Conservation (phyloP, 2,113 vertebrate genomes). For the Tupaia chinensis region DNA sequence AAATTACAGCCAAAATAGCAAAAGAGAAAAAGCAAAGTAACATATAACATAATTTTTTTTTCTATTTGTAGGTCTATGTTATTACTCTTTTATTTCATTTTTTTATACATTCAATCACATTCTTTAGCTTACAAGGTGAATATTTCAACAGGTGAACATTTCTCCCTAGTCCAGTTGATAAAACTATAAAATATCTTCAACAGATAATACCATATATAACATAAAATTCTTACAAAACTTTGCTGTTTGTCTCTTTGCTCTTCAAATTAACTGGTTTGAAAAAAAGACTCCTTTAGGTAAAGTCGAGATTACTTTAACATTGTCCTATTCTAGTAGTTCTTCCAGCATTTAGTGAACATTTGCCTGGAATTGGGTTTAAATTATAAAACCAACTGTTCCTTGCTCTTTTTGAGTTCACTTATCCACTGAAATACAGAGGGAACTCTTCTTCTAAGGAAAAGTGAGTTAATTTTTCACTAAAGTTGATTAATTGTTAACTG, state of each 20-base stretch:
- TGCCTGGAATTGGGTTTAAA: not conserved
- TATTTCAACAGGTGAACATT: no score
- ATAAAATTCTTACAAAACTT: not conserved
- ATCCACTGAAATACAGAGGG: not conserved
- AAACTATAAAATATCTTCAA: no score
- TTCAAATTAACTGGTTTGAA: not conserved
- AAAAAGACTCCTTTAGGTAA: not conserved
- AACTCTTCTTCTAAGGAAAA: not conserved
- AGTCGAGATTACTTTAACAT: not conserved
- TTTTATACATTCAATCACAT: no score
- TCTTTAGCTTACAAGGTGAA: no score
- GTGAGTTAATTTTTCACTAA: conserved; percentile 20
- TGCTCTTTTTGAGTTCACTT: not conserved
- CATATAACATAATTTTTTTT: not conserved
- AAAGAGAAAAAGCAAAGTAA: not conserved
- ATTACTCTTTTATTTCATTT: no score
- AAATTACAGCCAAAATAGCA: not conserved
- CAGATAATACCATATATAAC: not conserved
- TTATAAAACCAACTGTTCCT: not conserved
- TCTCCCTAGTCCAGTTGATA: no score
- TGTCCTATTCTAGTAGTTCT: not conserved
- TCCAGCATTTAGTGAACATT: conserved; percentile 37
- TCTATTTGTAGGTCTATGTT: no score
- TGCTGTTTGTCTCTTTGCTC: not conserved
- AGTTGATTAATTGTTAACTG: not conserved